A percentile compares a stretch with the other conserved stretches of the same genome.
phyloP scores from a whole-genome alignment of 35 echinoderm and acorn worm species.

The Ptychodera flava region DNA sequence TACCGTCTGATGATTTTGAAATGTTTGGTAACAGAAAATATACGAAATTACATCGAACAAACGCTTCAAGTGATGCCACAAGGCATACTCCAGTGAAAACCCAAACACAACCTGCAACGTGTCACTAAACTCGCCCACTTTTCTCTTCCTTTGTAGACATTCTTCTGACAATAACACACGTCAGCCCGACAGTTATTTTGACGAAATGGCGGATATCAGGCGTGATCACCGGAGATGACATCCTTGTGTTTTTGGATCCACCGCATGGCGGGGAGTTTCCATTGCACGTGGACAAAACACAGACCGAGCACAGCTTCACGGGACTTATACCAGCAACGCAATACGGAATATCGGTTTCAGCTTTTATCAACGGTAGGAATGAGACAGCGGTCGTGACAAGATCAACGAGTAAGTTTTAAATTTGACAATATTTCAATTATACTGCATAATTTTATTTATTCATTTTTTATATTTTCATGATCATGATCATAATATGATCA shows the following conservation, averaged over 20 bases:
- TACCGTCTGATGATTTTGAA: too few relatives aligned
- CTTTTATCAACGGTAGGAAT: neutral
- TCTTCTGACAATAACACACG: neutral
- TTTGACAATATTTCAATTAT: too few relatives aligned
- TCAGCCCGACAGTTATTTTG: neutral
- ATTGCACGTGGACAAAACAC: neutral
- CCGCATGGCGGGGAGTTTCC: neutral
- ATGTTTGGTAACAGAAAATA: too few relatives aligned
- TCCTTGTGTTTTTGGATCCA: neutral
- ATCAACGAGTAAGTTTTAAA: neutral
- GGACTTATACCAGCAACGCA: neutral
- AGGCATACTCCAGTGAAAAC: too few relatives aligned
- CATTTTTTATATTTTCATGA: too few relatives aligned
- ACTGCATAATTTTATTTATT: too few relatives aligned
- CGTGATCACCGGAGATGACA: neutral
- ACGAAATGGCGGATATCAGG: neutral
- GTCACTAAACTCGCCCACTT: too few relatives aligned
- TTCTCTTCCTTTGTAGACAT: too few relatives aligned
- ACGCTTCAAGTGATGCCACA: too few relatives aligned
- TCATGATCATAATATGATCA: too few relatives aligned
- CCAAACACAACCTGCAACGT: too few relatives aligned
- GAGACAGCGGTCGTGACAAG: neutral
- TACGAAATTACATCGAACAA: too few relatives aligned
- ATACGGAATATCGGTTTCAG: neutral
- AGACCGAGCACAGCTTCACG: neutral